Base-by-base conservation (phyloP, 2,113 vertebrate genomes). In the Myotis brandtii region DNA sequence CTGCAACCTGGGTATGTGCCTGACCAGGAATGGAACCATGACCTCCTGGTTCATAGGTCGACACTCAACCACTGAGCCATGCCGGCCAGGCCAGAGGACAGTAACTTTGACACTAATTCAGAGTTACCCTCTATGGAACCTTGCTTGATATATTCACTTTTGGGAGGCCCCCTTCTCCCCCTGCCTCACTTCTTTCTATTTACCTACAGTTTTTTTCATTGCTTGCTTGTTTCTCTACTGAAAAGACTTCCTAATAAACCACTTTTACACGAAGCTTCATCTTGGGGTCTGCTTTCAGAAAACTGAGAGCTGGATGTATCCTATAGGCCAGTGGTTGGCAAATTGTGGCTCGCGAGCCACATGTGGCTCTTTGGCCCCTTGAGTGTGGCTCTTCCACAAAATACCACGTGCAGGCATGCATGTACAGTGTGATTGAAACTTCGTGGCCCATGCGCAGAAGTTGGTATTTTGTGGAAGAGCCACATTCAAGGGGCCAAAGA, bases 201-300 rank as follows among this genome's bases (percentile, higher is more conserved):
- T 40, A 70, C 9, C 18, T 67, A 52, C 11, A 3, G 8, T 86
- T 86, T 81, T 86, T 56, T 40, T 67, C 3, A 11, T 69, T 67
- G 21, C 14, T 95, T 87, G 12, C 50, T 82, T 86, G 6, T 72
- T 90, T 87, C 86, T 86, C 32, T 50, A 25, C 46, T 50, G 16
- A 64, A 91, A 82, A 83, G 9, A n/a, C 52, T 77, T 77, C 70
- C 50, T 64, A 52, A 80, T 87, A 86, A 93, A 17, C 73, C n/a
- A 73, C 11, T 79, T 79, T 79, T 54, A 85, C 1, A 21, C 23
- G 73, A 64, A 92, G 72, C 34, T 48, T 80, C 6, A 11, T 82
- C 70, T 89, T 20, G 1, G n/a, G 52, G 59, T 84, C 48, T 75
- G 23, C 52, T 96, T 92, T 43, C 73, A 46, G 85, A 79, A 96